Evolutionary conservation across 2,113 vertebrate species (phyloP), one percentile per base, ranked within the genome.

Genomic region (Neoarius graeffei): DNA sequence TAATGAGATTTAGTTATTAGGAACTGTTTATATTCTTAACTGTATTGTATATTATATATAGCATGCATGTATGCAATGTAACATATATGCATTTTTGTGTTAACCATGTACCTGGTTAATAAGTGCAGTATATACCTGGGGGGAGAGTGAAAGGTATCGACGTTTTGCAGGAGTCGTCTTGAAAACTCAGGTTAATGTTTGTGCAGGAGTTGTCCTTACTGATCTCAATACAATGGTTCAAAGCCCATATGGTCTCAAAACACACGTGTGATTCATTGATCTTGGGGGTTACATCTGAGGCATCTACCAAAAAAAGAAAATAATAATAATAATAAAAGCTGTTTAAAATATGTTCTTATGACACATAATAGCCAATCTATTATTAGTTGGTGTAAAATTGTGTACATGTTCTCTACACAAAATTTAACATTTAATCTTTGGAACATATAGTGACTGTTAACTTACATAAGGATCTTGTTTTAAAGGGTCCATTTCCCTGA

Each of bases 401-500:
- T 79, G 14, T 79, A 54, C 2, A n/a, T 4, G 27, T 27, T 79
- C 15, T 56, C 11, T 27, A 15, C 6, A 79, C 10, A 25, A n/a
- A 25, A 54, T 27, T 0, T 3, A 2, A 54, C n/a, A 35, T 79
- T 54, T 13, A 77, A 77, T 25, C 8, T 25, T 25, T 56, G 48
- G 19, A 77, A 77, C 23, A n/a, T 77, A 52, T 13, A n/a, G 25
- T 25, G 5, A 77, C 20, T 77, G 7, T 56, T 52, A 80, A 94
- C 93, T 93, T 91, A 95, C 94, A 1, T 6, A 92, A 73, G 13
- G 1, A 0, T 0, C 0, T 1, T 7, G 85, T 74, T 0, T 0
- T 0, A n/a, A 56, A 30, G 0, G 0, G 0, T 17, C 20, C 0
- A n/a, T 8, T 0, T 4, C 1, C 19, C 0, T 0, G 1, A 5